Percentiles rank a stretch among this genome's conserved stretches.
These are phyloP conservation scores for Galaxias olidus DNA, from an alignment of 2,797 vertebrate species.

Conservation along the genomic window DNA sequence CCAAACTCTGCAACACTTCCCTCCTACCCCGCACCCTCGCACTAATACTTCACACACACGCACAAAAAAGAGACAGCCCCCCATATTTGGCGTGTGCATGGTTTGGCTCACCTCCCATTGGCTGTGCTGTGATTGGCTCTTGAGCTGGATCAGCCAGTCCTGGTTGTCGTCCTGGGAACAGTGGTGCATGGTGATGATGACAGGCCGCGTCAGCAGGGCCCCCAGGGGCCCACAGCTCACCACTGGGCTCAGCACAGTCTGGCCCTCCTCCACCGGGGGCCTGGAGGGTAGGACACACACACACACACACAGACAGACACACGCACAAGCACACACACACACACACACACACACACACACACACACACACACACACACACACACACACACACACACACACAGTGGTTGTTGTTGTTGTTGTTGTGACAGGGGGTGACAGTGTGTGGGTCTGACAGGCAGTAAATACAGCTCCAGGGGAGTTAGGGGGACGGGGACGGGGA, in stretches of 20 bases:
- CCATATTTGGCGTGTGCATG: neutral
- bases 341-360: slow-evolving; percentile 5
- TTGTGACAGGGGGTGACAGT: slow-evolving; percentile 38
- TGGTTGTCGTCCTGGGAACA: slow-evolving; percentile 89
- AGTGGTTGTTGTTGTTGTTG: slow-evolving; percentile 22
- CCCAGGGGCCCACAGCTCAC: slow-evolving; percentile 94
- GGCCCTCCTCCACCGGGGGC: slow-evolving; percentile 87
- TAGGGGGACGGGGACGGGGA: slow-evolving; percentile 31
- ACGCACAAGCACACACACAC: slow-evolving; percentile 9
- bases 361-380: neutral
- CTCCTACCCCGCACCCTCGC: too few relatives aligned
- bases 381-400: slow-evolving; percentile 13
- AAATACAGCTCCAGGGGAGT: slow-evolving; percentile 42
- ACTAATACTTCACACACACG: slow-evolving; percentile 1
- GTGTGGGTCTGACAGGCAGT: slow-evolving; percentile 36
- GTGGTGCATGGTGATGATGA: slow-evolving; percentile 95
- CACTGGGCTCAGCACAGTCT: slow-evolving; percentile 92
- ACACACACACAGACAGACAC: slow-evolving; percentile 9
- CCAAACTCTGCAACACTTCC: too few relatives aligned
- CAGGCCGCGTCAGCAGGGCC: slow-evolving; percentile 88
- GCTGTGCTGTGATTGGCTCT: slow-evolving; percentile 86
- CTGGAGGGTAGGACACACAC: slow-evolving; percentile 62
- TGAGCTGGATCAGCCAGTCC: slow-evolving; percentile 97
- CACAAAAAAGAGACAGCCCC: neutral
- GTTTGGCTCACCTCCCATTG: slow-evolving; percentile 91